These are phyloP conservation scores for Alloplasta piceator DNA, from an alignment of 2,888 invertebrate species.

Conservation along the genomic window DNA sequence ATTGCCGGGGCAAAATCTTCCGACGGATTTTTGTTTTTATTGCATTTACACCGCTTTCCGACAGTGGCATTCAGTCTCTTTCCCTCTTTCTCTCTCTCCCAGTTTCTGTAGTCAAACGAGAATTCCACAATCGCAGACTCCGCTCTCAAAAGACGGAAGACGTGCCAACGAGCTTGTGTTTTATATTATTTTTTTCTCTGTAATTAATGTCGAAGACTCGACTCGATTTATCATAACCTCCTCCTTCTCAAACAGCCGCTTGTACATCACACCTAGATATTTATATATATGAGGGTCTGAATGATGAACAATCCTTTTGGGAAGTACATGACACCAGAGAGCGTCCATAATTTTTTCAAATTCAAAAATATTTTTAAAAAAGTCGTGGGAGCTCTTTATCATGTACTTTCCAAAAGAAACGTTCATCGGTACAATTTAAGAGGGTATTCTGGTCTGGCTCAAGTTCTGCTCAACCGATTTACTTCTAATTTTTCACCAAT, in stretches of 20 bases:
- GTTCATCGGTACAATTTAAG: too few relatives aligned
- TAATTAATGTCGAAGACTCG: not conserved
- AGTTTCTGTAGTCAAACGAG: constrained; percentile 49
- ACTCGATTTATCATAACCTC: not conserved
- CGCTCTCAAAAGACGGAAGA: constrained; percentile 7
- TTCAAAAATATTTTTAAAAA: too few relatives aligned
- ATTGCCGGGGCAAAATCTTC: constrained; percentile 49
- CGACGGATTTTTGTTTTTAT: constrained; percentile 63
- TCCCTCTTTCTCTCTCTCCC: not conserved
- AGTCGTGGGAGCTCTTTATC: too few relatives aligned
- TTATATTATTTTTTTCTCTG: constrained; percentile 20
- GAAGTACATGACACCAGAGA: too few relatives aligned
- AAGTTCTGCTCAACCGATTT: too few relatives aligned
- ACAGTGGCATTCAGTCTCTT: constrained; percentile 64
- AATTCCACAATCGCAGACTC: constrained; percentile 31
- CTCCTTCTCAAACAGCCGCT: not conserved
- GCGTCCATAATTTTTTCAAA: too few relatives aligned
- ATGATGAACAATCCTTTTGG: too few relatives aligned
- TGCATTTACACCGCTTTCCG: constrained; percentile 65
- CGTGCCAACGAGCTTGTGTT: constrained; percentile 12
- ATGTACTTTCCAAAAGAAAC: too few relatives aligned
- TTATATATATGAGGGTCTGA: not conserved
- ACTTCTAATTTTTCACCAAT: too few relatives aligned
- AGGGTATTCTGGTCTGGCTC: too few relatives aligned
- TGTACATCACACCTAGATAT: not conserved